Conservation (phyloP, 2,888 invertebrate species). For the Cetonia aurata region DNA sequence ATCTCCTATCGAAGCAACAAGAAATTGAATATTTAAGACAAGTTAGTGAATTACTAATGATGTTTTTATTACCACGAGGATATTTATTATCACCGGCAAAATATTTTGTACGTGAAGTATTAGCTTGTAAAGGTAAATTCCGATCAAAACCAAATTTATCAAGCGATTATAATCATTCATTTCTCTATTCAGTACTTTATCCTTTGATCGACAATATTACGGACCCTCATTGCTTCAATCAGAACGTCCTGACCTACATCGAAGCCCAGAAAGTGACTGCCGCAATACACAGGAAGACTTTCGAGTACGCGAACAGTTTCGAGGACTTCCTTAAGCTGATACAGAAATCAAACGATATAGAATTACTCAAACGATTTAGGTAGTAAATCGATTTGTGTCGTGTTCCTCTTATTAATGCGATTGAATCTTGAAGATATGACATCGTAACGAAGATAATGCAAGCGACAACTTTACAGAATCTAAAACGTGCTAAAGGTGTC, state of each 20-base stretch:
- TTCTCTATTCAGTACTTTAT: conserved; percentile 75
- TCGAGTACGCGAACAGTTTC: conserved; percentile 90
- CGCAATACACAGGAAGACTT: conserved; percentile 84
- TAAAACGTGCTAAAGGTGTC: conserved; percentile 87
- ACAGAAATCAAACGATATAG: conserved; percentile 82
- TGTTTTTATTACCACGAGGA: conserved; percentile 84
- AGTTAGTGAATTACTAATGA: conserved; percentile 85
- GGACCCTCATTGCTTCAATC: conserved; percentile 93
- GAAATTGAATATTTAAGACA: conserved; percentile 86
- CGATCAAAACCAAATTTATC: neutral
- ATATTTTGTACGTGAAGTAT: conserved; percentile 84
- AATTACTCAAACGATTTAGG: conserved; percentile 86
- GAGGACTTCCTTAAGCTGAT: conserved; percentile 91
- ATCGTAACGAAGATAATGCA: conserved; percentile 95
- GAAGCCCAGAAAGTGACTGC: conserved; percentile 84
- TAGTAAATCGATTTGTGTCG: conserved; percentile 60
- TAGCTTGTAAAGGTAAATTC: conserved; percentile 84
- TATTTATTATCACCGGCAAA: conserved; percentile 84
- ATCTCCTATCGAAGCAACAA: conserved; percentile 78
- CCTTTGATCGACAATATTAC: conserved; percentile 87
- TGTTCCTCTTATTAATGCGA: conserved; percentile 4
- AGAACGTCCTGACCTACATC: conserved; percentile 85
- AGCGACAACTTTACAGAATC: conserved; percentile 90
- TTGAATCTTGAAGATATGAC: conserved; percentile 73
- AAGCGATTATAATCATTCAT: neutral